Conservation (phyloP, 2,797 vertebrate genomes). For the Capromys pilorides region DNA sequence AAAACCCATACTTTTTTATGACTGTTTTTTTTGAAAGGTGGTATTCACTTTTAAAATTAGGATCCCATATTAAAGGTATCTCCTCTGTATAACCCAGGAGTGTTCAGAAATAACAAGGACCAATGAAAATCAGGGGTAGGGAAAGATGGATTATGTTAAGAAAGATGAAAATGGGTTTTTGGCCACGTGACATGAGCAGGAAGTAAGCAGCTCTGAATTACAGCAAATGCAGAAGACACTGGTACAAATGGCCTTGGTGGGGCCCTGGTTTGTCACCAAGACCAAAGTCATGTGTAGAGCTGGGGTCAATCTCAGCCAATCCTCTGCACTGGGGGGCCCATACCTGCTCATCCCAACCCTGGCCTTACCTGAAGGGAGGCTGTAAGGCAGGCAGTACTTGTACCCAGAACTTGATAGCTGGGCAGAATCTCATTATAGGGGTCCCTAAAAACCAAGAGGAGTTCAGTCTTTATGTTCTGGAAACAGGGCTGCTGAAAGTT, state of each 20-base stretch:
- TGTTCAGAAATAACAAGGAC: not conserved
- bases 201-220: not conserved
- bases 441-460: slow-evolving; percentile 49
- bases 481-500: slow-evolving; percentile 47
- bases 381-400: slow-evolving; percentile 37
- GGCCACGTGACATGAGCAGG: not conserved
- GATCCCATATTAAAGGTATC: not conserved
- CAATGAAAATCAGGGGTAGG: not conserved
- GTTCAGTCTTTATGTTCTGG: slow-evolving; percentile 48
- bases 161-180: not conserved
- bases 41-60: slow-evolving; percentile 28
- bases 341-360: not conserved
- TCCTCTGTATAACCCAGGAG: not conserved
- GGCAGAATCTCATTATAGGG: slow-evolving; percentile 35
- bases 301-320: not conserved
- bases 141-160: not conserved
- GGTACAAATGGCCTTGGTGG: not conserved
- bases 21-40: slow-evolving; percentile 1
- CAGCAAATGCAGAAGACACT: not conserved
- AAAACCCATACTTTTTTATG: not conserved
- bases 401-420: slow-evolving; percentile 25
- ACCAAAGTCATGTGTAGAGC: not conserved
- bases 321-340: not conserved
- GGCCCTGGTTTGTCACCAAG: not conserved
- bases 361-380: slow-evolving; percentile 20